A percentile compares a stretch with the other conserved stretches of the same genome.
These are phyloP conservation scores for Acleris laterana DNA, from an alignment of 2,888 invertebrate species.

Conservation along the genomic window DNA sequence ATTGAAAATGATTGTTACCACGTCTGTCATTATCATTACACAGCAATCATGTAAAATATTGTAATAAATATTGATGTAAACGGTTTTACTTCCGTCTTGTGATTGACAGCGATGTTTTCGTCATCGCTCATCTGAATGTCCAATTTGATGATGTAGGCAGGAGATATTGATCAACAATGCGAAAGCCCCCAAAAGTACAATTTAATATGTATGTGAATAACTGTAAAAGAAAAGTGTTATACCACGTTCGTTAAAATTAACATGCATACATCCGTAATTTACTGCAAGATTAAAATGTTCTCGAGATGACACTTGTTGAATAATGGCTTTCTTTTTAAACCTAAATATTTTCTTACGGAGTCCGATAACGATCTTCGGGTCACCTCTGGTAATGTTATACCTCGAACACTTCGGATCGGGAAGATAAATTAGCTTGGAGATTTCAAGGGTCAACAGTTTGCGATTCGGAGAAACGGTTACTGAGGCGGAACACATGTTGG, in stretches of 20 bases:
- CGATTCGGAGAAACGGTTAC: conserved; percentile 51
- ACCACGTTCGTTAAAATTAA: conserved; percentile 22
- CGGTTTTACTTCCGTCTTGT: conserved; percentile 31
- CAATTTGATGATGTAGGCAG: conserved; percentile 3
- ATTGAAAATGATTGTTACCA: conserved; percentile 34
- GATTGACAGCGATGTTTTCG: conserved; percentile 26
- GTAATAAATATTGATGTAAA: conserved; percentile 37
- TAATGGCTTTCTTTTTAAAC: conserved; percentile 32
- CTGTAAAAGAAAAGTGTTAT: conserved; percentile 25
- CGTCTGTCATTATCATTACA: conserved; percentile 29
- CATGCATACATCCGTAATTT: conserved; percentile 25
- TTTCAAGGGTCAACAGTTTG: conserved; percentile 51
- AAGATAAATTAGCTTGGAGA: conserved; percentile 59
- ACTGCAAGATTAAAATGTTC: conserved; percentile 31
- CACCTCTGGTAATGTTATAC: conserved; percentile 52
- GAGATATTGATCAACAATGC: conserved; percentile 28
- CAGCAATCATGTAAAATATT: conserved; percentile 31
- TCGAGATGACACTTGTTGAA: conserved; percentile 29
- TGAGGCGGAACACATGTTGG: conserved; percentile 37
- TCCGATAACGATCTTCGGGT: conserved; percentile 43
- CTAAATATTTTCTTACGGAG: conserved; percentile 19
- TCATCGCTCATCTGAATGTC: conserved; percentile 29
- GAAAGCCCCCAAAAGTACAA: conserved; percentile 11
- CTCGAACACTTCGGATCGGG: conserved; percentile 48
- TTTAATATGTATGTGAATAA: conserved; percentile 4